A percentile compares a stretch with the other conserved stretches of the same genome.
phyloP scores from a whole-genome alignment of 2,888 invertebrate genomes.

The Anthophora plumipes region DNA sequence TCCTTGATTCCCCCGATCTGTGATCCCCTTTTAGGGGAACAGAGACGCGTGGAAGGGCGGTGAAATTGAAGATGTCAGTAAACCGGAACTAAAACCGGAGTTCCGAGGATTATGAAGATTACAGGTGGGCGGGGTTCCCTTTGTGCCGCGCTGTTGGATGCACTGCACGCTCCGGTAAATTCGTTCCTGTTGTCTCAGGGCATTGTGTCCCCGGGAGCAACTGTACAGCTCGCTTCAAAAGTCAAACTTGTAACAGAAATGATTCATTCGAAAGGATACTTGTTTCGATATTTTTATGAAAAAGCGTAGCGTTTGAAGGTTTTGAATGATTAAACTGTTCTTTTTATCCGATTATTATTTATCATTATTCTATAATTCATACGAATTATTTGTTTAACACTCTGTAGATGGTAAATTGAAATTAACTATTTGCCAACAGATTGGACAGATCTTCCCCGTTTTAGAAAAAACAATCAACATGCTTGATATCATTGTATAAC shows the following conservation, averaged over 20 bases:
- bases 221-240: not conserved
- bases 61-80: not conserved
- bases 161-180: not conserved
- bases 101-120: not conserved
- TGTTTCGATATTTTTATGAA: too few relatives aligned
- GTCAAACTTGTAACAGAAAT: not conserved
- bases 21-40: not conserved
- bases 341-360: too few relatives aligned
- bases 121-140: not conserved
- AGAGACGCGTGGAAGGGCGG: not conserved
- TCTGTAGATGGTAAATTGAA: too few relatives aligned
- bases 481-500: too few relatives aligned
- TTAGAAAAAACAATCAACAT: too few relatives aligned
- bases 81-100: not conserved
- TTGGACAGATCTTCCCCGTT: too few relatives aligned
- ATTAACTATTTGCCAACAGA: too few relatives aligned
- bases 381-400: too few relatives aligned
- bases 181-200: not conserved
- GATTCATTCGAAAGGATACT: not conserved
- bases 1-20: not conserved
- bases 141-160: not conserved
- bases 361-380: too few relatives aligned
- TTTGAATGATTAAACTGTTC: too few relatives aligned
- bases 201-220: not conserved
- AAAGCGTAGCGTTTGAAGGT: too few relatives aligned